These are phyloP conservation scores for Oreochromis spilurus DNA, from an alignment of 2,113 vertebrate species.

Conservation along the genomic window DNA sequence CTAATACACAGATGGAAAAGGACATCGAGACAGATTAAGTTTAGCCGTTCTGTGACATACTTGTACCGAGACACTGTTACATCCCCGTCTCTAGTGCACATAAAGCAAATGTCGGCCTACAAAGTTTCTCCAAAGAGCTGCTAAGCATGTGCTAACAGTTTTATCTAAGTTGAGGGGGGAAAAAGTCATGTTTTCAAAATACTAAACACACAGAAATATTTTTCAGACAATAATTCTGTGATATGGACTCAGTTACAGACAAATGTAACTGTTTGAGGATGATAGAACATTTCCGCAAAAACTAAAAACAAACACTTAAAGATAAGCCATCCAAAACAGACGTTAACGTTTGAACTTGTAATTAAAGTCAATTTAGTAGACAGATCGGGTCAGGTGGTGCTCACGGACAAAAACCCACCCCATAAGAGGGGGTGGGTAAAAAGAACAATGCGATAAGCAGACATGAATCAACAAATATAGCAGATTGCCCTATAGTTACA, in stretches of 20 bases:
- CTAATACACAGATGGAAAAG: conserved; percentile 49
- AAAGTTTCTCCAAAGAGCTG: background rate
- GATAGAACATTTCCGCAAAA: background rate
- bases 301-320: conserved; percentile 17
- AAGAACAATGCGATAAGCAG: conserved; percentile 11
- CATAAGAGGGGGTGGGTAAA: background rate
- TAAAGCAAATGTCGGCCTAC: background rate
- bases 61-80: background rate
- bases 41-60: background rate
- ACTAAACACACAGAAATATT: background rate
- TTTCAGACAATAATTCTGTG: background rate
- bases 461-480: conserved; percentile 32
- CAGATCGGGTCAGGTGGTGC: background rate
- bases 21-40: background rate
- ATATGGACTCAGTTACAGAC: background rate
- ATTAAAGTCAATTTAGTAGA: conserved; percentile 14
- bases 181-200: background rate
- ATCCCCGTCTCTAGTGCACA: background rate
- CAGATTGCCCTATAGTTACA: conserved; percentile 4
- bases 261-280: background rate
- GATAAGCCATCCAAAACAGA: conserved; percentile 8
- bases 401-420: background rate
- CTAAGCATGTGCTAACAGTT: background rate
- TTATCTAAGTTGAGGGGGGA: background rate
- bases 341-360: background rate